These are phyloP conservation scores for Ryuthela nishihirai DNA, from an alignment of 2,888 invertebrate genomes.

Conservation along the genomic window DNA sequence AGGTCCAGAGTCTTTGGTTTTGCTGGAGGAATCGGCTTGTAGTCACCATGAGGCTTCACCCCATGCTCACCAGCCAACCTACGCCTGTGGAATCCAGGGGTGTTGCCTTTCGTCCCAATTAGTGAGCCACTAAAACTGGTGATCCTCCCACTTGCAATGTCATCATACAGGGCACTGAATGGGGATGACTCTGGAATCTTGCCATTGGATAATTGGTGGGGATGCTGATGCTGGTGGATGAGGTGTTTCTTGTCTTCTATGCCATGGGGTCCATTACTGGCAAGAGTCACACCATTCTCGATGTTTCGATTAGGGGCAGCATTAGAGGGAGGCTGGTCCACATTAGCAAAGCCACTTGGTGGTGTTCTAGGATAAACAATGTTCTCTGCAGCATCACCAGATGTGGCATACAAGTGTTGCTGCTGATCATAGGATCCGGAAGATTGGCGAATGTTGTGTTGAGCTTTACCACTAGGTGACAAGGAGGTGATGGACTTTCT, in stretches of 20 bases:
- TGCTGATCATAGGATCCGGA: constrained; percentile 28
- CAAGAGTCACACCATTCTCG: no score
- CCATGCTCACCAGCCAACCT: constrained; percentile 31
- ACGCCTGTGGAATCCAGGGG: constrained; percentile 25
- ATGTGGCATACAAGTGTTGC: constrained; percentile 30
- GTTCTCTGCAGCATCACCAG: no score
- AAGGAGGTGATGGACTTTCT: constrained; percentile 34
- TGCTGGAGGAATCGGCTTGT: constrained; percentile 36
- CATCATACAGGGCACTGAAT: constrained; percentile 39
- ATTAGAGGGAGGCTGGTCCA: constrained; percentile 4
- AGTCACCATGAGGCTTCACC: constrained; percentile 15
- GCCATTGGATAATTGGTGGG: constrained; percentile 20
- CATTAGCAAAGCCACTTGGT: constrained; percentile 26
- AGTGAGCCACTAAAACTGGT: constrained; percentile 4
- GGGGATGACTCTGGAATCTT: constrained; percentile 20
- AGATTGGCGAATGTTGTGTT: constrained; percentile 29
- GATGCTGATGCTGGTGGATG: no score
- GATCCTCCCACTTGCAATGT: constrained; percentile 33
- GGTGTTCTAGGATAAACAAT: constrained; percentile 27
- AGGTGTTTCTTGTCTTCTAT: no score
- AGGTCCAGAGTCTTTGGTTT: constrained; percentile 37
- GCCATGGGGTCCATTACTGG: no score
- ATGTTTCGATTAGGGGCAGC: background rate
- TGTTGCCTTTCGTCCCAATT: no score
- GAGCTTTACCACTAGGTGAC: constrained; percentile 31